Evolutionary conservation across 2,113 vertebrate genomes (phyloP).

Genomic region (Agapornis roseicollis): DNA sequence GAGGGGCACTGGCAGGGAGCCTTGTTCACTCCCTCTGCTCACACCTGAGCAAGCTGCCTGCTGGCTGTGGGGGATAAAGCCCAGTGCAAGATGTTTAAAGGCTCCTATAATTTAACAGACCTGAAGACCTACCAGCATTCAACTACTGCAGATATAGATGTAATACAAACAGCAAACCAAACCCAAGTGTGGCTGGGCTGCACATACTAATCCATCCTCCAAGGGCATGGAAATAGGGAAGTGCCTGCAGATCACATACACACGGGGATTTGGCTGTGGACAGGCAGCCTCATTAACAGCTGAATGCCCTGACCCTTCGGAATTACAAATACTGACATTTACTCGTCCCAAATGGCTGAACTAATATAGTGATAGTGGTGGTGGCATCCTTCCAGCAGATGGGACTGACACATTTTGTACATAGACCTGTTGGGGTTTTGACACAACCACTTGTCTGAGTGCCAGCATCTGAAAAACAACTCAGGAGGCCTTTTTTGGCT

Average conservation of each 20-base stretch:
- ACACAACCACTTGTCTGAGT: constrained; percentile 19
- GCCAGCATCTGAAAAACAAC: constrained; percentile 18
- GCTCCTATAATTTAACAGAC: not conserved
- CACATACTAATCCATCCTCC: not conserved
- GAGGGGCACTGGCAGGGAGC: not conserved
- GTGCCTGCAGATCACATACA: fast-evolving
- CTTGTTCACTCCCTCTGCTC: not conserved
- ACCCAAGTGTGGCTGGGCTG: not conserved
- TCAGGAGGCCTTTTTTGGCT: not conserved
- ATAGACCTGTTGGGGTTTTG: constrained; percentile 32
- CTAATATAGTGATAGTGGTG: not conserved
- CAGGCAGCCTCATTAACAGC: not conserved
- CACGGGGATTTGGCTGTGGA: not conserved
- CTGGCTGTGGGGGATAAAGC: not conserved
- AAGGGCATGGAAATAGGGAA: not conserved
- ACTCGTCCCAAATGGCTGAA: constrained; percentile 24
- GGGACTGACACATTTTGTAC: not conserved
- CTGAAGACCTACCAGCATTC: not conserved
- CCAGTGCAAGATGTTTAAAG: not conserved
- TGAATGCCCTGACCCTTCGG: not conserved
- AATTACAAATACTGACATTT: not conserved
- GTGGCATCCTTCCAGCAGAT: constrained; percentile 45
- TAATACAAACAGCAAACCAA: not conserved
- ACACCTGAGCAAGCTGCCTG: fast-evolving
- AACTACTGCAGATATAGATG: not conserved